phyloP scores from a whole-genome alignment of 2,888 invertebrate species.

The Salticus scenicus region DNA sequence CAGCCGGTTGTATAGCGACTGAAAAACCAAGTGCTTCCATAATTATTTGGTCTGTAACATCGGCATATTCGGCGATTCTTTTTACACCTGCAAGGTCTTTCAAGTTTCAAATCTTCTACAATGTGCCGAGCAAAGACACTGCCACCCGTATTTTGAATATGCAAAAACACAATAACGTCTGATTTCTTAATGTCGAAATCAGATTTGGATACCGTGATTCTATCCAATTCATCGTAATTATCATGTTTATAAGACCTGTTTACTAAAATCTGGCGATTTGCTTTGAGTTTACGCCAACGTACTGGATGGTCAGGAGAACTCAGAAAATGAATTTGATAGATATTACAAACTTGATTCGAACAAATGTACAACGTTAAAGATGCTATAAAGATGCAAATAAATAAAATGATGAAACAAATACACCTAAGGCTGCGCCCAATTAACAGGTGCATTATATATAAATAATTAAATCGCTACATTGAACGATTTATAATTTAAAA shows the following conservation, averaged over 20 bases:
- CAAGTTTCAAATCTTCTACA: conserved; percentile 93
- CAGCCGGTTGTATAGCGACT: conserved; percentile 97
- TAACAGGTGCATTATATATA: conserved; percentile 37
- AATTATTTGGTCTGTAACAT: conserved; percentile 68
- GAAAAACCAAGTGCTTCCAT: conserved; percentile 85
- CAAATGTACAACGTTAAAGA: conserved; percentile 59
- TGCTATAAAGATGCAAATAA: conserved; percentile 35
- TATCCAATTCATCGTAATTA: neutral
- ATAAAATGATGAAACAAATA: conserved; percentile 21
- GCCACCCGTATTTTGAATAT: conserved; percentile 99
- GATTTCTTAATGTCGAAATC: conserved; percentile 55
- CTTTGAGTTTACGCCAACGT: conserved; percentile 45
- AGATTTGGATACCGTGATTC: conserved; percentile 26
- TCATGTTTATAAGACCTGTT: conserved; percentile 16
- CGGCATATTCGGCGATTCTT: conserved; percentile 63
- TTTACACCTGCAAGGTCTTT: conserved; percentile 95
- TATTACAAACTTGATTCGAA: conserved; percentile 33
- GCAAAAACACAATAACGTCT: conserved; percentile 97
- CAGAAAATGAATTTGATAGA: conserved; percentile 14
- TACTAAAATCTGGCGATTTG: conserved; percentile 42
- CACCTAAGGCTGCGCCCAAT: conserved; percentile 32
- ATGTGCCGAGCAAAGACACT: conserved; percentile 96
- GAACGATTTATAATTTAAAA: too few relatives aligned
- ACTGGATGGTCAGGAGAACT: conserved; percentile 1
- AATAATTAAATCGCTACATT: too few relatives aligned